phyloP scores from a whole-genome alignment of 2,113 vertebrate genomes.

The Takifugu flavidus region DNA sequence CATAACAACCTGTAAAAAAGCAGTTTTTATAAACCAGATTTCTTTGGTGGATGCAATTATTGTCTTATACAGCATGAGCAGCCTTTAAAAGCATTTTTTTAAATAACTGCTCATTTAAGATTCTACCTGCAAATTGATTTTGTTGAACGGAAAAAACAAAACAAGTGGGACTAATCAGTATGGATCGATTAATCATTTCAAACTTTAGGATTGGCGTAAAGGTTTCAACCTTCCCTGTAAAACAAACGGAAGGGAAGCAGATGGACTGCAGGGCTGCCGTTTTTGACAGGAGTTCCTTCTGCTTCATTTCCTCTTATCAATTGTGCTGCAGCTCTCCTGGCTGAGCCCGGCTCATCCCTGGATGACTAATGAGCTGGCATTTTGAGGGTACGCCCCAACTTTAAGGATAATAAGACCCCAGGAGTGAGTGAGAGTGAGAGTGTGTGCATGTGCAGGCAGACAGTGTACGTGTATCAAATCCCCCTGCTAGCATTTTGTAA shows the following conservation, averaged over 20 bases:
- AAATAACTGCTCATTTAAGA: no score
- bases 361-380: slow-evolving; percentile 56
- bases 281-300: slow-evolving; percentile 45
- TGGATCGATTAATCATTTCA: no score
- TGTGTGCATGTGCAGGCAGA: not conserved
- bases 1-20: slow-evolving; percentile 85
- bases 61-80: not conserved
- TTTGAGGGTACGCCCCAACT: slow-evolving; percentile 40
- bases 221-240: no score
- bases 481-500: no score
- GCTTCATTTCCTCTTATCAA: slow-evolving; percentile 49
- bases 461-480: no score
- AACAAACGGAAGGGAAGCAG: no score
- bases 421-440: slow-evolving; percentile 29
- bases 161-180: no score
- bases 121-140: no score
- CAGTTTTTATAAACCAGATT: slow-evolving; percentile 3
- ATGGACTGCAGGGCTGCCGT: slow-evolving; percentile 2
- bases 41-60: not conserved
- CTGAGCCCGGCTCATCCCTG: slow-evolving; percentile 34
- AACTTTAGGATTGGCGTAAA: no score
- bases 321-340: slow-evolving; percentile 32
- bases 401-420: slow-evolving; percentile 59
- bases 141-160: no score
- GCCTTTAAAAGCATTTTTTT: no score